Evolutionary conservation across 2,113 vertebrate species (phyloP).

Genomic region (Myrmophylax atrothorax): DNA sequence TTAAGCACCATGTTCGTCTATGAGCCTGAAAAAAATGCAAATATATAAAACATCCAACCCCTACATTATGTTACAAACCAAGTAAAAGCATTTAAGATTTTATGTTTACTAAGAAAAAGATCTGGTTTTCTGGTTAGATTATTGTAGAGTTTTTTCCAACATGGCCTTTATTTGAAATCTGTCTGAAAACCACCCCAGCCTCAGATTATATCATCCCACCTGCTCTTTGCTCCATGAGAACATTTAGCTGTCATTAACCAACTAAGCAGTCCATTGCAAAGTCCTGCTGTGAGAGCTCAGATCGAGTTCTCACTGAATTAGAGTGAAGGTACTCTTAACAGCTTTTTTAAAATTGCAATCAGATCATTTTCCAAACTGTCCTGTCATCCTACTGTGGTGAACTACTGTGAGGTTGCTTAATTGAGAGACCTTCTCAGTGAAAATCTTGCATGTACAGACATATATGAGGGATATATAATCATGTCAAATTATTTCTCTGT

Average conservation of each 20-base stretch:
- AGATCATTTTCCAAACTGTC: background rate
- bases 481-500: background rate
- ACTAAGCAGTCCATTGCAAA: background rate
- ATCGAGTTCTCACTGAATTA: background rate
- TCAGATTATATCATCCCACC: background rate
- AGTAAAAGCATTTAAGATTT: background rate
- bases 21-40: background rate
- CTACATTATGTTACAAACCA: background rate
- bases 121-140: background rate
- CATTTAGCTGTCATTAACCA: background rate
- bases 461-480: background rate
- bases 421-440: background rate
- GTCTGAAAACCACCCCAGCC: background rate
- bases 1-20: background rate
- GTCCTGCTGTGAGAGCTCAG: background rate
- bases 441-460: background rate
- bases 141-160: background rate
- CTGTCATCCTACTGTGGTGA: background rate
- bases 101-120: background rate
- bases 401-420: background rate
- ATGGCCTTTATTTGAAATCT: background rate
- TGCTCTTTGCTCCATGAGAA: background rate
- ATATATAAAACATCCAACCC: background rate
- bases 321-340: background rate
- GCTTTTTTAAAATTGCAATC: background rate